Evolutionary conservation across 2,888 invertebrate genomes (phyloP).

Genomic region (Scaptomyza cyrtandrae): DNA sequence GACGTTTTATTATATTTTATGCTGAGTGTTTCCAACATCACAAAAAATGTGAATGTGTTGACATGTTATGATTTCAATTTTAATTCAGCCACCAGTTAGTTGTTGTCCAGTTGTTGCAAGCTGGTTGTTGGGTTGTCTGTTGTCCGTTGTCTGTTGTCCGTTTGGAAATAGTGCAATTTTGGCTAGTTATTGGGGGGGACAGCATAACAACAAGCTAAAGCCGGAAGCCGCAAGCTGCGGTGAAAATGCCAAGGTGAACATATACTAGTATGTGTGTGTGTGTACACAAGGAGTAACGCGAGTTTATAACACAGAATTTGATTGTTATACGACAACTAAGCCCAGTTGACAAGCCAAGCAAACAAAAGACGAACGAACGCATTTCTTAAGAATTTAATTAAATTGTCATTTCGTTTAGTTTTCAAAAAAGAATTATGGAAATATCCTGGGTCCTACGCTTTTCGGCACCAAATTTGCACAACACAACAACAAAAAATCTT

Average conservation of each 20-base stretch:
- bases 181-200: not conserved
- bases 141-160: too few species aligned
- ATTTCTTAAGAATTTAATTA: constrained; percentile 35
- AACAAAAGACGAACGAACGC: constrained; percentile 24
- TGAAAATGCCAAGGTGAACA: not conserved
- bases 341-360: not conserved
- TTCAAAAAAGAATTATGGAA: too few species aligned
- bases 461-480: too few species aligned
- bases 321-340: constrained; percentile 11
- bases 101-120: not conserved
- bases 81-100: constrained; percentile 36
- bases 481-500: too few species aligned
- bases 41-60: constrained; percentile 59
- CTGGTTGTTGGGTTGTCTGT: too few species aligned
- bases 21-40: constrained; percentile 3
- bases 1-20: constrained; percentile 38
- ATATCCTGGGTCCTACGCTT: not conserved
- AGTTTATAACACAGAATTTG: constrained; percentile 5
- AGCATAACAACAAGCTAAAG: too few species aligned
- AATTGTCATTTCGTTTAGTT: constrained; percentile 19
- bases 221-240: not conserved
- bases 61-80: constrained; percentile 75
- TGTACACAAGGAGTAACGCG: too few species aligned
- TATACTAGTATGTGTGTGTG: not conserved
- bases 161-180: not conserved